Base-by-base conservation (phyloP, 2,797 vertebrate genomes). In the Odontamblyopus lacepedii region DNA sequence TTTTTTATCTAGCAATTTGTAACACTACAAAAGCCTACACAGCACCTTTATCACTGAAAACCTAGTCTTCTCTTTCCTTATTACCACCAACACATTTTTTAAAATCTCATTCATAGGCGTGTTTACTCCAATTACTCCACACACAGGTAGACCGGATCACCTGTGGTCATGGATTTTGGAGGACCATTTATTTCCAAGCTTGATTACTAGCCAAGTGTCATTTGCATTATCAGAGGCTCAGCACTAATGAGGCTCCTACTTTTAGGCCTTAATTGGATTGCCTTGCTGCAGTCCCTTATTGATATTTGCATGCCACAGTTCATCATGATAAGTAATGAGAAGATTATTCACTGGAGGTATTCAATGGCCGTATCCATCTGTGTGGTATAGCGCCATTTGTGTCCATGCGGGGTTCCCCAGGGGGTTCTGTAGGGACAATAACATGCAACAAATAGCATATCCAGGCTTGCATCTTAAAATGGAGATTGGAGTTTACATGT, bases 301-400 rank as follows among this genome's bases (percentile, higher is more conserved):
- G 93, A 94, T 94, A 93, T 92, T 92, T 92, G 88, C 90, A 92
- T 91, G 92, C 90, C 92, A 92, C 80, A 92, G 92, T 95, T 93
- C 93, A 94, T 95, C 92, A 94, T 90, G 91, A 91, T 93, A 94
- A 94, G 92, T 94, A 94, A 94, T 94, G 92, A 93, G 93, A 91
- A 88, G 92, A 92, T 94, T 93, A 94, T 94, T 92, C 92, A 92
- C 89, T 89, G 78, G 89, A 87, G 92, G 88, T 88, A 83, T 91
- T 89, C 90, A 91, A 91, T 89, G 84, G 83, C 86, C 83, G 84
- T 82, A 88, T 92, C 90, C 91, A 92, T 92, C 90, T 92, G 91
- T 87, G 90, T 84, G 78, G 79, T 70, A 35, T 32, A 66, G 82
- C 82, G 74, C 67, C 81, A 80, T 75, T 69, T 69, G 72, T 87